Base-by-base conservation (phyloP, 2,888 invertebrate genomes). In the Pyrrhia umbra region DNA sequence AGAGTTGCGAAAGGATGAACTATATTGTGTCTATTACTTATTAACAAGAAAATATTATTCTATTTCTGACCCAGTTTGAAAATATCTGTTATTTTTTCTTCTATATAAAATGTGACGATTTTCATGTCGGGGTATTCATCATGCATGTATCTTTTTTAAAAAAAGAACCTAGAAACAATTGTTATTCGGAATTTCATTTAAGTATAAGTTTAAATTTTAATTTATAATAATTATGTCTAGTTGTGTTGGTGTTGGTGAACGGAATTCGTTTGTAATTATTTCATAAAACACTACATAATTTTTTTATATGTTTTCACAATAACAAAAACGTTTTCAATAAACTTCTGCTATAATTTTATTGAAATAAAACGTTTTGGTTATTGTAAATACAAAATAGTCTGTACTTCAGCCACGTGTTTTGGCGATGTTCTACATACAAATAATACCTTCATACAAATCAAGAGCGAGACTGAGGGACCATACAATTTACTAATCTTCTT, bases 401-500 rank as follows among this genome's bases (percentile, higher is more conserved):
- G 2, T 21, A 9, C 25, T 6, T 37, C 6, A 0, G 6, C 1
- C 18, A 42, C 20, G 25, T 47, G 30, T 23, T 23, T 15, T 13
- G 2, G 1, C 4, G 0, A 6, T 15, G 5, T 23, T 37, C 25
- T 47, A 47, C n/a, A 42, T 34, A n/a, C 46, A 43, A 13, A 23
- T 15, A n/a, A 30, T 59, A 18, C 21, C 40, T 60, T 47, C 15
- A 9, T 16, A n/a, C 25, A 47, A 34, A 25, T 6, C 9, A n/a
- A 34, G 3, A 21, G 16, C 20, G 10, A 1, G 13, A 45, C 18
- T 18, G 16, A 25, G 10, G 2, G 13, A 45, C 18, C 23, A 64
- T 18, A 8, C 4, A 45, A 16, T 58, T 68, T 10, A 10, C 10
- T 27, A 40, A 63, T n/a, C n/a, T n/a, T n/a, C n/a, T n/a, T n/a